These are phyloP conservation scores for Allenopithecus nigroviridis DNA, from an alignment of 2,797 vertebrate species.

Conservation along the genomic window DNA sequence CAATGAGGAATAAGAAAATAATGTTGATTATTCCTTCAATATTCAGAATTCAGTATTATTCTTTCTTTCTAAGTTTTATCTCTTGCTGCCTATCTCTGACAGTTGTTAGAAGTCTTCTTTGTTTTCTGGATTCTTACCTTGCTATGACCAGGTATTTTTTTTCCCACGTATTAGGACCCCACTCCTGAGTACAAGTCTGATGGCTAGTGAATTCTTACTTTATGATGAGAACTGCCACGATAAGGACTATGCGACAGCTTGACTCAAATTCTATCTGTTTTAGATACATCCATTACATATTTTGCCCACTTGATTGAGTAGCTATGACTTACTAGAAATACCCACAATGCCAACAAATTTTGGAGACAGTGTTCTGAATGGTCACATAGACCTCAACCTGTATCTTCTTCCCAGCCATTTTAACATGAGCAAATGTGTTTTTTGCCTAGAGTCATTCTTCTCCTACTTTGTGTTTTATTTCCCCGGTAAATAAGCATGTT, in stretches of 20 bases:
- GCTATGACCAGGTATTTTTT: rapidly evolving
- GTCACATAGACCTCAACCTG: background rate
- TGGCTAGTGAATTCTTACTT: background rate
- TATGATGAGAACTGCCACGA: background rate
- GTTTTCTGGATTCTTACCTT: background rate
- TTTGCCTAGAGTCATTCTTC: background rate
- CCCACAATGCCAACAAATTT: background rate
- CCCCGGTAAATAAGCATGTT: background rate
- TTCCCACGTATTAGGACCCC: background rate
- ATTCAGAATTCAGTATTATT: background rate
- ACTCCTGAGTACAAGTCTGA: background rate
- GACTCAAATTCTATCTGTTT: background rate
- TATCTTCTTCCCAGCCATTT: background rate
- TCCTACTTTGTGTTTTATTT: background rate
- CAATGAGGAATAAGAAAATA: background rate
- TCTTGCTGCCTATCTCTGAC: background rate
- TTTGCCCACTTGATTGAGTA: background rate
- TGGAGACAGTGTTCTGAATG: background rate
- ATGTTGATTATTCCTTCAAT: background rate
- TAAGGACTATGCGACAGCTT: background rate
- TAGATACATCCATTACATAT: background rate
- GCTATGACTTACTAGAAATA: background rate
- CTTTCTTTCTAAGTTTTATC: background rate
- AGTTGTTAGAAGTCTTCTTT: background rate
- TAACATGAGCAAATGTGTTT: background rate